These are phyloP conservation scores for Hyles vespertilio DNA, from an alignment of 1,140 invertebrate species.

Conservation along the genomic window DNA sequence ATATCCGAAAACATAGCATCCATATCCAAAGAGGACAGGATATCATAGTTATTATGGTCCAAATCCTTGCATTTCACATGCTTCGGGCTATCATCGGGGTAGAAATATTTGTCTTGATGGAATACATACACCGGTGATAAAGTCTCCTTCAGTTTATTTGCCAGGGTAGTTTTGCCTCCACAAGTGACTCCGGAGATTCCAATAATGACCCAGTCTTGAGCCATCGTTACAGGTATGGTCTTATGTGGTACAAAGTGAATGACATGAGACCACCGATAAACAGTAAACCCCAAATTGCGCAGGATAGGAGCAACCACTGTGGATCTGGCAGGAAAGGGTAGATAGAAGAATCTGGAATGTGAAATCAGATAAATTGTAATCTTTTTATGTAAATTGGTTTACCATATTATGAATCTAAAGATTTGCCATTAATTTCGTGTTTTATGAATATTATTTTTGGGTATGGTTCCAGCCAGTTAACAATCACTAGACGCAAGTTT, in stretches of 20 bases:
- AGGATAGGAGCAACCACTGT: constrained; percentile 77
- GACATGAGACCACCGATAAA: constrained; percentile 80
- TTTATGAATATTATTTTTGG: too few relatives aligned
- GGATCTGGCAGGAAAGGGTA: constrained; percentile 79
- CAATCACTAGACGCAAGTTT: too few relatives aligned
- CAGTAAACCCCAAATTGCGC: constrained; percentile 78
- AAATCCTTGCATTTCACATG: constrained; percentile 80
- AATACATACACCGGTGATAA: constrained; percentile 76
- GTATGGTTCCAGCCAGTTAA: too few relatives aligned
- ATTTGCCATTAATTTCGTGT: too few relatives aligned
- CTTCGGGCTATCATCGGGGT: constrained; percentile 79
- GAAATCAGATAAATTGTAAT: constrained; percentile 12
- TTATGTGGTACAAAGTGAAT: constrained; percentile 80
- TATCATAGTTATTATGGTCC: constrained; percentile 88
- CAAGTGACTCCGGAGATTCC: constrained; percentile 87
- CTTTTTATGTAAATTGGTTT: too few relatives aligned
- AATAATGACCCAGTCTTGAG: constrained; percentile 80
- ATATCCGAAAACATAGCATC: constrained; percentile 81
- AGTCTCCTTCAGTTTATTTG: constrained; percentile 74
- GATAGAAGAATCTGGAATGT: constrained; percentile 74
- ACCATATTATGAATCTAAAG: too few relatives aligned
- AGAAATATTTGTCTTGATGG: constrained; percentile 88
- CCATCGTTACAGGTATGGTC: constrained; percentile 45
- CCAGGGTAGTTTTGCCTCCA: constrained; percentile 87
- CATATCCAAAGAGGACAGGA: constrained; percentile 85